These are phyloP conservation scores for Pyrrhia umbra DNA, from an alignment of 2,888 invertebrate genomes.

Conservation along the genomic window DNA sequence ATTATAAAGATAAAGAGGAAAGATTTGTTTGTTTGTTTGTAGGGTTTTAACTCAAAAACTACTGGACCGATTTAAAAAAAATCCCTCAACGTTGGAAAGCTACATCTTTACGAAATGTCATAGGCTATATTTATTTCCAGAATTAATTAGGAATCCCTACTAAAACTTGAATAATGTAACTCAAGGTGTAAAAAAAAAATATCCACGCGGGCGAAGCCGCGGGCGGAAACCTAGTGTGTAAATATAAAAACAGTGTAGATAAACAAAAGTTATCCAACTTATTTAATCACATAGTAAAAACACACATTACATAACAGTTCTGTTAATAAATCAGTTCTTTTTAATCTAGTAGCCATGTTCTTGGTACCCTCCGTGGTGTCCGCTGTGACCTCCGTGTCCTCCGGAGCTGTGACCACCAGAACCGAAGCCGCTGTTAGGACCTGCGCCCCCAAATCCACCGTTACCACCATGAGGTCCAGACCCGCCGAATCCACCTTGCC, in stretches of 20 bases:
- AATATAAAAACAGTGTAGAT: slow-evolving; percentile 21
- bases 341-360: slow-evolving; percentile 51
- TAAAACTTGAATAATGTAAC: too few species aligned
- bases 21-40: too few species aligned
- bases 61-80: too few species aligned
- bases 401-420: slow-evolving; percentile 43
- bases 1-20: too few species aligned
- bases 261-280: neutral
- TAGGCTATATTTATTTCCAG: too few species aligned
- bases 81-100: too few species aligned
- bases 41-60: too few species aligned
- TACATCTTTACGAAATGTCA: too few species aligned
- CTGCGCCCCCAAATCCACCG: slow-evolving; percentile 43
- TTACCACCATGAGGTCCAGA: slow-evolving; percentile 10
- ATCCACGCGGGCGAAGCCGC: too few species aligned
- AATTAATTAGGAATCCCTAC: too few species aligned
- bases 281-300: slow-evolving; percentile 25
- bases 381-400: slow-evolving; percentile 8
- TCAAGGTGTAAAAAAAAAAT: too few species aligned
- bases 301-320: slow-evolving; percentile 9
- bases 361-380: slow-evolving; percentile 49
- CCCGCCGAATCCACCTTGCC: slow-evolving; percentile 30
- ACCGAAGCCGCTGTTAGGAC: slow-evolving; percentile 28
- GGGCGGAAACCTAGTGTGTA: too few species aligned
- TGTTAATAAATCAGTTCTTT: slow-evolving; percentile 2